Percentiles rank a stretch among this genome's conserved stretches.
Evolutionary conservation across 2,113 vertebrate species (phyloP).

Genomic region (Nothocercus nigrocapillus): DNA sequence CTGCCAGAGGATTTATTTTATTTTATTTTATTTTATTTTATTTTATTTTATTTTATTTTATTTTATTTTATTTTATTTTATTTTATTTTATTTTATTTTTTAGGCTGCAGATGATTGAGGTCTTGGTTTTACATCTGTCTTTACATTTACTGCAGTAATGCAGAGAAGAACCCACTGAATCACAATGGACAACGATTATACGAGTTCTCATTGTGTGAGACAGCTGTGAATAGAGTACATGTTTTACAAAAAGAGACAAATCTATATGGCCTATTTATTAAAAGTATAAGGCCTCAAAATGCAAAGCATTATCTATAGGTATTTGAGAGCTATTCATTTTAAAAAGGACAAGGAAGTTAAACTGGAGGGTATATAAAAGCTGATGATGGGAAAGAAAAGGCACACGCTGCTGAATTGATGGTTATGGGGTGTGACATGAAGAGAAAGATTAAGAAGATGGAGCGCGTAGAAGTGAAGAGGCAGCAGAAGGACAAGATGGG

Average conservation of each 20-base stretch:
- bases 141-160: slow-evolving; percentile 36
- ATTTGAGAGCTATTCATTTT: slow-evolving; percentile 21
- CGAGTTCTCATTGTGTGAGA: neutral
- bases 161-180: slow-evolving; percentile 12
- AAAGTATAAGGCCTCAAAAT: neutral
- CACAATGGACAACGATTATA: neutral
- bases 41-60: too few species aligned
- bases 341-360: neutral
- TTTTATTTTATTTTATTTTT: neutral
- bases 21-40: neutral
- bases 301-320: neutral
- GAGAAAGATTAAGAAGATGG: slow-evolving; percentile 37
- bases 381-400: neutral
- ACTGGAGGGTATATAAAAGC: slow-evolving; percentile 10
- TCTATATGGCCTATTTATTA: neutral
- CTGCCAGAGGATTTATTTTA: neutral
- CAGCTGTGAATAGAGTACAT: neutral
- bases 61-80: too few species aligned
- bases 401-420: slow-evolving; percentile 7
- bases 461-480: neutral
- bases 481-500: neutral
- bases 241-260: neutral
- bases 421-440: slow-evolving; percentile 22
- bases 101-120: slow-evolving; percentile 24
- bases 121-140: slow-evolving; percentile 8